A percentile compares a stretch with the other conserved stretches of the same genome.
These are phyloP conservation scores for Coptodon bakossiorum DNA, from an alignment of 2,113 vertebrate genomes.

Conservation along the genomic window DNA sequence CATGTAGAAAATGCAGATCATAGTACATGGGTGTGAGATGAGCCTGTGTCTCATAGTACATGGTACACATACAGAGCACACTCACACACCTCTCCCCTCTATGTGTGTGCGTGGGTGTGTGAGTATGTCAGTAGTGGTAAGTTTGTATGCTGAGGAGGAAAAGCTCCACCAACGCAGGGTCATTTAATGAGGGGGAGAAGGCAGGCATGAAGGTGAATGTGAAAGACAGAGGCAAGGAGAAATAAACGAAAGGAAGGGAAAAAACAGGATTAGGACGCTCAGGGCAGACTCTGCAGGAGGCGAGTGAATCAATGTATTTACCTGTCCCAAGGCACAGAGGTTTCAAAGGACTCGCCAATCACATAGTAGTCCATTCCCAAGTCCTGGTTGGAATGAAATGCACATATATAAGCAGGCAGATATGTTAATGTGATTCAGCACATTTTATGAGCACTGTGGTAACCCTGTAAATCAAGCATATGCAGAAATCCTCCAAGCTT, in stretches of 20 bases:
- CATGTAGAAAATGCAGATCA: constrained; percentile 12
- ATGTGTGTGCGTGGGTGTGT: not conserved
- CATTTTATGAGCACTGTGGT: not conserved
- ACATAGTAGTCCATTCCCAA: constrained; percentile 93
- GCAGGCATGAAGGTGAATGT: constrained; percentile 41
- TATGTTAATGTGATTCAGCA: not conserved
- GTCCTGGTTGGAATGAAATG: constrained; percentile 72
- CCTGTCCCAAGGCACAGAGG: constrained; percentile 99
- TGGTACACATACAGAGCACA: not conserved
- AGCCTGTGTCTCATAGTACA: not conserved
- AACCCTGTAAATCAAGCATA: not conserved
- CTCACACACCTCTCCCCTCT: not conserved
- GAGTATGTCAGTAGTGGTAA: not conserved
- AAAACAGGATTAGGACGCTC: not conserved
- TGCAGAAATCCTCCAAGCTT: not conserved
- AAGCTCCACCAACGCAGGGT: constrained; percentile 15
- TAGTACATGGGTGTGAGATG: not conserved
- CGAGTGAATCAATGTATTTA: constrained; percentile 62
- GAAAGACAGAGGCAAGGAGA: constrained; percentile 13
- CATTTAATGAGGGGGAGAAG: constrained; percentile 13
- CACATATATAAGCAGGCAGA: not conserved
- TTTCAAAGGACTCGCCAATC: constrained; percentile 97
- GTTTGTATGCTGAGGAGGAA: constrained; percentile 10
- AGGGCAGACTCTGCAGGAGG: constrained; percentile 2
- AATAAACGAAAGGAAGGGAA: not conserved